These are phyloP conservation scores for Buphagus erythrorhynchus DNA, from an alignment of 2,797 vertebrate species.

Conservation along the genomic window DNA sequence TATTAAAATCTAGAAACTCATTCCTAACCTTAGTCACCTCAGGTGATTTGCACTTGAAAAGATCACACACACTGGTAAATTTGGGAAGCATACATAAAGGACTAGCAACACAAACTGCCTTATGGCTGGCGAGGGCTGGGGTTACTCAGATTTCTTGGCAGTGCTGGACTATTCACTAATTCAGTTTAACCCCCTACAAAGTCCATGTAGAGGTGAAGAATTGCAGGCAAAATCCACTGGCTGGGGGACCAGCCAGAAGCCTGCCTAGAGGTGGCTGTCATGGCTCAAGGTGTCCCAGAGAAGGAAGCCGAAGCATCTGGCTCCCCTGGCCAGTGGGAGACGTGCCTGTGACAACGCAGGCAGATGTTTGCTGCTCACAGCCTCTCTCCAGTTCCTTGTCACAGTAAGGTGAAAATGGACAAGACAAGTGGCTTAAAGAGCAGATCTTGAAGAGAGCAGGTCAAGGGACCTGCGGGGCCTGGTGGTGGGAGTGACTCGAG, in stretches of 20 bases:
- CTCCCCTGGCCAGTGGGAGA: not conserved
- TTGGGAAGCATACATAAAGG: constrained; percentile 21
- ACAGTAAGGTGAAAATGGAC: not conserved
- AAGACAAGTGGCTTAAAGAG: not conserved
- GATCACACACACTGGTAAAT: constrained; percentile 14
- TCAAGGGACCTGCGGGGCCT: accelerated
- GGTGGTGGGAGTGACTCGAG: accelerated
- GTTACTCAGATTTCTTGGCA: not conserved
- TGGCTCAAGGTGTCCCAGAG: accelerated
- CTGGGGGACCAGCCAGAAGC: not conserved
- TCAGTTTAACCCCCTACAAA: not conserved
- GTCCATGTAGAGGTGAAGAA: not conserved
- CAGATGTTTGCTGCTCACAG: not conserved
- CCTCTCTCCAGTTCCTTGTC: not conserved
- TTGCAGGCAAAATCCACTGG: not conserved
- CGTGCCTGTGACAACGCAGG: not conserved
- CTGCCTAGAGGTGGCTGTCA: not conserved
- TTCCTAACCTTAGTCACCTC: constrained; percentile 19
- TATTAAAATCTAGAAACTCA: constrained; percentile 34
- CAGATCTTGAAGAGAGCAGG: not conserved
- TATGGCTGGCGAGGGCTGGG: not conserved
- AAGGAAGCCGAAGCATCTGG: not conserved
- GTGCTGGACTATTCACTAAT: not conserved
- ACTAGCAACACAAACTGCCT: not conserved
- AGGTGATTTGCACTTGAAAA: constrained; percentile 38